phyloP scores from a whole-genome alignment of 1,140 invertebrate genomes.

The Anadara kagoshimensis region DNA sequence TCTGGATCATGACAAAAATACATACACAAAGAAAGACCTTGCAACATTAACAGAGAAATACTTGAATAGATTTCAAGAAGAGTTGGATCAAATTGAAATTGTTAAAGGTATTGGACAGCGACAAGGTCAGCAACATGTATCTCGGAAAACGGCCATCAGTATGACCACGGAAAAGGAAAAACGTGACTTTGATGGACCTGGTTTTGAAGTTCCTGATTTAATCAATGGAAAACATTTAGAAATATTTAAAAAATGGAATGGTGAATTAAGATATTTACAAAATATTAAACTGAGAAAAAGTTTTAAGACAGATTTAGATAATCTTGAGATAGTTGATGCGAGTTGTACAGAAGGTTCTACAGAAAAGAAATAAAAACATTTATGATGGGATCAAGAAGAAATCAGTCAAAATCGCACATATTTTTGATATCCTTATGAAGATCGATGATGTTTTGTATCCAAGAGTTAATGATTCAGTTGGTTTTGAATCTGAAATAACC shows the following conservation, averaged over 20 bases:
- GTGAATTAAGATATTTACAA: slow-evolving; percentile 56
- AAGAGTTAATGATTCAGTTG: too few species aligned
- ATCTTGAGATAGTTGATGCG: slow-evolving; percentile 9
- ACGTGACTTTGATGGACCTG: slow-evolving; percentile 54
- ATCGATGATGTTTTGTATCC: too few species aligned
- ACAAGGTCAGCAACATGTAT: slow-evolving; percentile 52
- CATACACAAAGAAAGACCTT: slow-evolving; percentile 58
- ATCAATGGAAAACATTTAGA: slow-evolving; percentile 56
- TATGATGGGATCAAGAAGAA: not conserved
- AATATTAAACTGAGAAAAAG: slow-evolving; percentile 61
- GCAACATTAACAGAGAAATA: slow-evolving; percentile 48
- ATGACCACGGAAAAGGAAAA: slow-evolving; percentile 59
- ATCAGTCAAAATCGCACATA: too few species aligned
- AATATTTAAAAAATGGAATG: slow-evolving; percentile 59
- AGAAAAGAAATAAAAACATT: too few species aligned
- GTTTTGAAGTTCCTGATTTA: slow-evolving; percentile 66
- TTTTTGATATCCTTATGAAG: too few species aligned
- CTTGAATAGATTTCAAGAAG: slow-evolving; percentile 58
- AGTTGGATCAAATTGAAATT: slow-evolving; percentile 67
- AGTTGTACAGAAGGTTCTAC: too few species aligned
- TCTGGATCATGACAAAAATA: slow-evolving; percentile 43
- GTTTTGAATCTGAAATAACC: too few species aligned
- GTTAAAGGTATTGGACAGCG: slow-evolving; percentile 58
- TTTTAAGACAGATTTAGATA: slow-evolving; percentile 41
- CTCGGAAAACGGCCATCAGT: slow-evolving; percentile 57